Percentiles rank a stretch among this genome's conserved stretches.
Evolutionary conservation across 2,888 invertebrate species (phyloP).

Genomic region (Ectobius pallidus): DNA sequence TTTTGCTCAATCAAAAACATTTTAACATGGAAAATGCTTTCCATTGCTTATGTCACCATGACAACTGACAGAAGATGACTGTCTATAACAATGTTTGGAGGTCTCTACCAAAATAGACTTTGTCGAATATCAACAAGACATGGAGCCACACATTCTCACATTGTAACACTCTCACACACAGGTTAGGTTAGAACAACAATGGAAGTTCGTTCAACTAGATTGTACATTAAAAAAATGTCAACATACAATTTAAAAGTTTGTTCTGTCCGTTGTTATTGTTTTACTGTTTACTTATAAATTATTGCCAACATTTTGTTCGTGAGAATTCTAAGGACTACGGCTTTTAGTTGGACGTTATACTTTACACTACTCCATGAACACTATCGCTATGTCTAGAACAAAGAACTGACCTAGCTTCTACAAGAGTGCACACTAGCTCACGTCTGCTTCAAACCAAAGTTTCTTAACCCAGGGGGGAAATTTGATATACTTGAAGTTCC

Average conservation of each 20-base stretch:
- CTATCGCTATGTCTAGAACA: constrained; percentile 26
- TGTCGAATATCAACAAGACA: constrained; percentile 26
- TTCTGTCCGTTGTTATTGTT: constrained; percentile 9
- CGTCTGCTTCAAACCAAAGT: too few species aligned
- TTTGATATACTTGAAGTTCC: too few species aligned
- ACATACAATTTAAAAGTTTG: constrained; percentile 20
- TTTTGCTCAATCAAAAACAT: too few species aligned
- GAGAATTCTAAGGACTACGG: constrained; percentile 24
- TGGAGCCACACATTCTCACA: not conserved
- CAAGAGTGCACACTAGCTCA: too few species aligned
- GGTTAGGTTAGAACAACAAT: constrained; percentile 13
- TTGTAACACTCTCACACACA: constrained; percentile 3
- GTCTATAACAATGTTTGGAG: too few species aligned
- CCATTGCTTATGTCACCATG: too few species aligned
- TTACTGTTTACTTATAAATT: constrained; percentile 34
- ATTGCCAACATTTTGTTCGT: constrained; percentile 41
- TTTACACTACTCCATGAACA: constrained; percentile 26
- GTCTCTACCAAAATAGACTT: constrained; percentile 39
- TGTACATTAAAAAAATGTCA: constrained; percentile 13
- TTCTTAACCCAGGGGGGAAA: too few species aligned
- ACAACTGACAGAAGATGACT: too few species aligned
- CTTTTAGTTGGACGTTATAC: constrained; percentile 38
- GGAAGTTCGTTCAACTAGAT: constrained; percentile 26
- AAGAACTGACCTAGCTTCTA: not conserved
- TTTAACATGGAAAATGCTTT: too few species aligned